phyloP scores from a whole-genome alignment of 2,797 vertebrate genomes.

The Cryptoprocta ferox region DNA sequence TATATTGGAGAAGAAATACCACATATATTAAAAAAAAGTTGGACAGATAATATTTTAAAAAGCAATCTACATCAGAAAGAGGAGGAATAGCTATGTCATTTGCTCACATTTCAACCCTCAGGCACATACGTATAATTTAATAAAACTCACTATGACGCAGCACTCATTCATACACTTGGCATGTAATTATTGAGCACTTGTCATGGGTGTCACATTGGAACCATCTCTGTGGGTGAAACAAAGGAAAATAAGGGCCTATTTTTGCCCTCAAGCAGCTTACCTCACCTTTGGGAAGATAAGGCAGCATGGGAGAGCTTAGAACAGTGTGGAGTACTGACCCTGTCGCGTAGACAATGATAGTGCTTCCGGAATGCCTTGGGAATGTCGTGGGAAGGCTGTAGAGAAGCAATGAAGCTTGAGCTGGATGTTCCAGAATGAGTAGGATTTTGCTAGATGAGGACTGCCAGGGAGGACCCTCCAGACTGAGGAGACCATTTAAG shows the following conservation, averaged over 20 bases:
- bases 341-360: not conserved
- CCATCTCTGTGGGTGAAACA: not conserved
- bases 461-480: not conserved
- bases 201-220: not conserved
- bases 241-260: not conserved
- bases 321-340: not conserved
- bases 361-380: not conserved
- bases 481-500: not conserved
- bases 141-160: not conserved
- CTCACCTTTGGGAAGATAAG: constrained; percentile 6
- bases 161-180: not conserved
- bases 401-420: not conserved
- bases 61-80: constrained; percentile 30
- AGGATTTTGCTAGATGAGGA: not conserved
- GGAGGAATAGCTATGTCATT: not conserved
- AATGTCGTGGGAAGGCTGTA: not conserved
- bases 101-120: constrained; percentile 31
- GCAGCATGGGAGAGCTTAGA: not conserved
- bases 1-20: constrained; percentile 47
- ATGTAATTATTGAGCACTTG: not conserved
- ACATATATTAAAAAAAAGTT: not conserved
- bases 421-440: not conserved
- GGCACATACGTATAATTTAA: constrained; percentile 30
- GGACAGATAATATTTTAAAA: constrained; percentile 66
- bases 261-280: not conserved